phyloP scores from a whole-genome alignment of 1,140 invertebrate species.

The Lithobius niger region DNA sequence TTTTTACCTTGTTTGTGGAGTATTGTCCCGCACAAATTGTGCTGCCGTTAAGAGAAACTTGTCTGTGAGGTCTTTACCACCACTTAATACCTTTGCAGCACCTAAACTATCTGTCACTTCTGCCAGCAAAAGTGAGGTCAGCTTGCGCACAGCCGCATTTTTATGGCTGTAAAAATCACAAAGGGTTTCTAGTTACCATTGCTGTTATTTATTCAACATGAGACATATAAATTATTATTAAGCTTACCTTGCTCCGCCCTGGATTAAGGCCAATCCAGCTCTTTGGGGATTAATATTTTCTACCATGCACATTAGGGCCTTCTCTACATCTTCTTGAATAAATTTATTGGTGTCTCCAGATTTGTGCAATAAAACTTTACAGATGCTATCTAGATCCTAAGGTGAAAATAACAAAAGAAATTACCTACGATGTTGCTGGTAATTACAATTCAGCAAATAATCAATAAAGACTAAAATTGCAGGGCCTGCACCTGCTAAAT shows the following conservation, averaged over 20 bases:
- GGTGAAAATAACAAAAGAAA: conserved; percentile 15
- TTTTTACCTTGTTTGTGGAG: conserved; percentile 60
- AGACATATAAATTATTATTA: not conserved
- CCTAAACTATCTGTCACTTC: conserved; percentile 53
- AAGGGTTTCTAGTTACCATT: not conserved
- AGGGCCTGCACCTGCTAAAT: too few relatives aligned
- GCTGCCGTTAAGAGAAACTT: conserved; percentile 62
- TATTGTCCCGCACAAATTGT: conserved; percentile 70
- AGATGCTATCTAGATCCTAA: conserved; percentile 73
- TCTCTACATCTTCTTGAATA: conserved; percentile 67
- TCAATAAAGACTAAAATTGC: too few relatives aligned
- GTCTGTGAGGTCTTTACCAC: conserved; percentile 59
- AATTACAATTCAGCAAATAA: too few relatives aligned
- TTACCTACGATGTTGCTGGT: too few relatives aligned
- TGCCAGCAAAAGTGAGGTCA: conserved; percentile 62
- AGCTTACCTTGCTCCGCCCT: conserved; percentile 47
- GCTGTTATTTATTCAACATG: not conserved
- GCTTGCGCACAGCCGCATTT: conserved; percentile 66
- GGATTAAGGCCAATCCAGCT: conserved; percentile 41
- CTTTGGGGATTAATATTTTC: conserved; percentile 47
- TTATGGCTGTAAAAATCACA: conserved; percentile 55
- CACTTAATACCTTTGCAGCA: conserved; percentile 50
- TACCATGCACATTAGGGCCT: conserved; percentile 65
- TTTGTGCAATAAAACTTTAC: conserved; percentile 60
- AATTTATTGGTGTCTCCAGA: conserved; percentile 88